phyloP scores from a whole-genome alignment of 2,113 vertebrate species.

The Etia nguti region DNA sequence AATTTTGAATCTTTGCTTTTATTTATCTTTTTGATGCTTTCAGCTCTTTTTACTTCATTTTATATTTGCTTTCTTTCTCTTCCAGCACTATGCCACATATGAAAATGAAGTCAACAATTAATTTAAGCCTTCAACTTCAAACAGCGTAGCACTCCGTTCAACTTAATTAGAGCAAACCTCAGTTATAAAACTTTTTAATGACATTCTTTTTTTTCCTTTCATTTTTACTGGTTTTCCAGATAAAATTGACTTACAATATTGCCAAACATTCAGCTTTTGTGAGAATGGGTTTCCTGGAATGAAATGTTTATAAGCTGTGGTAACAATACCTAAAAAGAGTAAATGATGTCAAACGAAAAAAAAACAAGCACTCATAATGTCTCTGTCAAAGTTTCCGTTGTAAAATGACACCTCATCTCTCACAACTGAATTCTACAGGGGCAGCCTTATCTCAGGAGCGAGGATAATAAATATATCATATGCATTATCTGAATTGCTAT shows the following conservation, averaged over 20 bases:
- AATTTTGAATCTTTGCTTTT: not conserved
- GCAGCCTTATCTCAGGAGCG: not conserved
- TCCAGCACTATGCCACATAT: not conserved
- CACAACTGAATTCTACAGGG: not conserved
- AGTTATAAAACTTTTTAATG: slow-evolving; percentile 20
- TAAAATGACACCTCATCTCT: not conserved
- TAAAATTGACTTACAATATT: not conserved
- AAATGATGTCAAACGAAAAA: not conserved
- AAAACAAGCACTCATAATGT: not conserved
- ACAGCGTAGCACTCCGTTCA: not conserved
- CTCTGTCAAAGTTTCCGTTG: not conserved
- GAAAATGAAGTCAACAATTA: not conserved
- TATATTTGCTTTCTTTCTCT: not conserved
- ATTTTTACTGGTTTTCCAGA: slow-evolving; percentile 12
- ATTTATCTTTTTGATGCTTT: not conserved
- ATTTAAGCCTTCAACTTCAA: slow-evolving; percentile 13
- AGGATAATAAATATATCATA: not conserved
- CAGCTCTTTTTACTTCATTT: not conserved
- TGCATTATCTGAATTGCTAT: not conserved
- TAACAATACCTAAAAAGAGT: not conserved
- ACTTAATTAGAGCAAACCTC: slow-evolving; percentile 8
- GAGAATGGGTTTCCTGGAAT: not conserved
- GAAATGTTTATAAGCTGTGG: not conserved
- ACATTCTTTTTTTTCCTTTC: not conserved
- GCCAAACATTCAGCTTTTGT: not conserved